A percentile compares a stretch with the other conserved stretches of the same genome.
phyloP scores from a whole-genome alignment of 2,113 vertebrate species.

The Seriola dumerili region DNA sequence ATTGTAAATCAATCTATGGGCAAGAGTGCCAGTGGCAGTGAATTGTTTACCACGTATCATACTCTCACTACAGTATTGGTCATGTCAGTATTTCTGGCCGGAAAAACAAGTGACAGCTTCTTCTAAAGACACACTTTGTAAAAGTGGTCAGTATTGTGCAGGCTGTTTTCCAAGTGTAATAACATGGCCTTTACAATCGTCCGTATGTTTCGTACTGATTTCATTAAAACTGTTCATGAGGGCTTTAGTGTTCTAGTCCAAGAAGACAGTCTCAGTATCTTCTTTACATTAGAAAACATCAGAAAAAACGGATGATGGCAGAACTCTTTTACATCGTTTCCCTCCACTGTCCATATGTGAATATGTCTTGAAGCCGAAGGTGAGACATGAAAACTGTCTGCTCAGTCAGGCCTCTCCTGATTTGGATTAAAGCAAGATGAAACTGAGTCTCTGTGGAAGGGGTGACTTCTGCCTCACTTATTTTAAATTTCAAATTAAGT shows the following conservation, averaged over 20 bases:
- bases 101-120: not conserved
- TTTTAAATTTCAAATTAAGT: slow-evolving; percentile 34
- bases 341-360: slow-evolving; percentile 7
- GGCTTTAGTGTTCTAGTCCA: slow-evolving; percentile 7
- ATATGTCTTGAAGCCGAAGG: not conserved
- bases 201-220: not conserved
- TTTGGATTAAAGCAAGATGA: slow-evolving; percentile 32
- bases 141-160: slow-evolving; percentile 24
- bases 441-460: not conserved
- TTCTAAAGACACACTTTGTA: not conserved
- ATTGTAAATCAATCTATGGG: not conserved
- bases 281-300: not conserved
- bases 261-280: not conserved
- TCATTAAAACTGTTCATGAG: not conserved
- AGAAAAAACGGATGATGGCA: not conserved
- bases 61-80: not conserved
- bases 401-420: slow-evolving; percentile 6
- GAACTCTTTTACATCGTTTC: not conserved
- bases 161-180: not conserved
- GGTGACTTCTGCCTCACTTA: not conserved
- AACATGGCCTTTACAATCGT: slow-evolving; percentile 1
- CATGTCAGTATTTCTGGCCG: not conserved
- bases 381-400: slow-evolving; percentile 4
- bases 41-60: not conserved
- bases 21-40: not conserved